Conservation (phyloP, 2,888 invertebrate genomes). For the Drymonia ruficornis region DNA sequence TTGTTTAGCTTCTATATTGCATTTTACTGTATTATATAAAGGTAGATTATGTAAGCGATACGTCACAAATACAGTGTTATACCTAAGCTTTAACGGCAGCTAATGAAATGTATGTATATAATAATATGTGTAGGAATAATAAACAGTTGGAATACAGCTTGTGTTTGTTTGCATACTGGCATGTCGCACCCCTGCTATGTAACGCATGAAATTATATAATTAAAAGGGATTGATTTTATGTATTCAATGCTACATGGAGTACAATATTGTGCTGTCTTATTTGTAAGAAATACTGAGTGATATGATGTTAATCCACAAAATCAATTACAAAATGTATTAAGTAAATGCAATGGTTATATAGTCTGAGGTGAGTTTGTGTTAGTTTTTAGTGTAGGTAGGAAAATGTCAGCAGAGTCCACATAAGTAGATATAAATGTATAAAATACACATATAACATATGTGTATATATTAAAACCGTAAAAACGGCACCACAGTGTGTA, state of each 20-base stretch:
- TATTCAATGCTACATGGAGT: neutral
- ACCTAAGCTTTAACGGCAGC: slow-evolving; percentile 50
- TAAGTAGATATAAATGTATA: too few species aligned
- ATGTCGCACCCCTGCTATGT: slow-evolving; percentile 50
- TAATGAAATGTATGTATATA: slow-evolving; percentile 38
- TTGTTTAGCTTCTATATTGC: slow-evolving; percentile 27
- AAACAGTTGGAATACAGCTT: slow-evolving; percentile 61
- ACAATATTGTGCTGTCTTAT: too few species aligned
- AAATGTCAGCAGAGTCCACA: too few species aligned
- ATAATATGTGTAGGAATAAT: slow-evolving; percentile 52
- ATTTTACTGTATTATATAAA: slow-evolving; percentile 33
- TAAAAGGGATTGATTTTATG: neutral
- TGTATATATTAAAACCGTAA: too few species aligned
- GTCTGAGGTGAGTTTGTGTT: too few species aligned
- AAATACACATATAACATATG: too few species aligned
- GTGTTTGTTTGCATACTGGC: slow-evolving; percentile 69
- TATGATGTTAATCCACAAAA: too few species aligned
- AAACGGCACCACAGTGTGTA: too few species aligned
- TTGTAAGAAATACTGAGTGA: too few species aligned
- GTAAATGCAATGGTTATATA: too few species aligned
- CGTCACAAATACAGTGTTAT: slow-evolving; percentile 34
- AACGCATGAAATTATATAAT: slow-evolving; percentile 36
- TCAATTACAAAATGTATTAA: too few species aligned
- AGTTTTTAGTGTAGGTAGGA: too few species aligned
- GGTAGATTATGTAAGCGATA: slow-evolving; percentile 25